Percentiles rank a stretch among this genome's conserved stretches.
phyloP scores from a whole-genome alignment of 2,888 invertebrate species.

The Leucophenga maculata region DNA sequence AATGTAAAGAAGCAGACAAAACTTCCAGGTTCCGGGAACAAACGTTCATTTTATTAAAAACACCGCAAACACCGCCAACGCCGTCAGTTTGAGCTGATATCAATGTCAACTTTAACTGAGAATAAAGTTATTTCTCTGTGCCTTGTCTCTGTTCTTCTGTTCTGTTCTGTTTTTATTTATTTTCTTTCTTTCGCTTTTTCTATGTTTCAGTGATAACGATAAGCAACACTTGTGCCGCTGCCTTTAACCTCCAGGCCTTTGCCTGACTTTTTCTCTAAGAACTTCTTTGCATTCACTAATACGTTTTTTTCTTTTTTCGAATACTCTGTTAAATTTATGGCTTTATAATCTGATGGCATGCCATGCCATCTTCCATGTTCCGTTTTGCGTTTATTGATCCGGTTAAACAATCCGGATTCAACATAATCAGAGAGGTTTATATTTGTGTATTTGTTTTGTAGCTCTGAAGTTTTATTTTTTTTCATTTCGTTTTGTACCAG shows the following conservation, averaged over 20 bases:
- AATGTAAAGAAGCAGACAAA: neutral
- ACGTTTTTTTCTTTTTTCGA: neutral
- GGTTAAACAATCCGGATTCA: neutral
- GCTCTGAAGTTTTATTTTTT: neutral
- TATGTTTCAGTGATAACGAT: neutral
- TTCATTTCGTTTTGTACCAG: no score
- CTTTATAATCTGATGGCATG: neutral
- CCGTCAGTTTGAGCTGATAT: neutral
- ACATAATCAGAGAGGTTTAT: neutral
- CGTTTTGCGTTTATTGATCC: neutral
- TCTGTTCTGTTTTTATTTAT: neutral
- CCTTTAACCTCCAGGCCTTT: neutral
- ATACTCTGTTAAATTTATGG: neutral
- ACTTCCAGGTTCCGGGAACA: neutral
- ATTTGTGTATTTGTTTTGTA: no score
- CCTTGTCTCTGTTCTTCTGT: no score
- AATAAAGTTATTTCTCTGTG: no score
- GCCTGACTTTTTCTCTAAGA: neutral
- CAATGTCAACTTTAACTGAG: no score
- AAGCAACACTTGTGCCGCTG: neutral
- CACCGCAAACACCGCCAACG: no score
- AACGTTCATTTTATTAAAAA: slow-evolving; percentile 11
- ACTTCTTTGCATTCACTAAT: neutral
- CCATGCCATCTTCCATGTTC: neutral
- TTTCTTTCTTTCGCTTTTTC: neutral